A percentile compares a stretch with the other conserved stretches of the same genome.
These are phyloP conservation scores for Otolemur crassicaudatus DNA, from an alignment of 2,797 vertebrate genomes.

Conservation along the genomic window DNA sequence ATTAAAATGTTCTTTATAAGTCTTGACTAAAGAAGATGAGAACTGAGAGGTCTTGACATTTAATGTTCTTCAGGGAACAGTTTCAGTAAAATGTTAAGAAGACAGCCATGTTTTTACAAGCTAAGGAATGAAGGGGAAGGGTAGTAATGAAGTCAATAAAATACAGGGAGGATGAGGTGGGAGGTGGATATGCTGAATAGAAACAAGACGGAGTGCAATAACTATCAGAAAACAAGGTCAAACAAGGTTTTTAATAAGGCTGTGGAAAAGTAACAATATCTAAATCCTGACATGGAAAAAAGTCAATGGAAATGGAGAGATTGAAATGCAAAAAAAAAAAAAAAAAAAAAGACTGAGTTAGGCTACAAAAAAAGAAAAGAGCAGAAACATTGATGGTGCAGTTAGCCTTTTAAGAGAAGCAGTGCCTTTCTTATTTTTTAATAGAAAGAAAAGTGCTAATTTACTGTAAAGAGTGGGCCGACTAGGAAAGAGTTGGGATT, in stretches of 20 bases:
- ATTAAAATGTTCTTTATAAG: background rate
- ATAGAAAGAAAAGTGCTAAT: background rate
- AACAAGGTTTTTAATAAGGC: background rate
- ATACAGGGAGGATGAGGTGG: fast-evolving
- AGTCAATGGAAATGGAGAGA: background rate
- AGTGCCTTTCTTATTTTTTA: background rate
- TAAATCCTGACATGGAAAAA: background rate
- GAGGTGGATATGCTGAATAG: background rate
- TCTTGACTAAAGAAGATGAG: background rate
- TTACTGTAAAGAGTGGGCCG: background rate
- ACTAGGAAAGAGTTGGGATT: background rate
- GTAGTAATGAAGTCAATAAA: background rate
- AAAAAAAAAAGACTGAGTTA: background rate
- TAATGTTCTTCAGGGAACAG: background rate
- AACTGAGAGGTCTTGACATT: background rate
- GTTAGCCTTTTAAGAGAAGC: background rate
- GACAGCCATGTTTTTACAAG: background rate
- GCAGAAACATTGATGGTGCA: fast-evolving
- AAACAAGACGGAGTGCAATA: background rate
- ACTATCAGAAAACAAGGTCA: background rate
- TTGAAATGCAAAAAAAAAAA: background rate
- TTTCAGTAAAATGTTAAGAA: background rate
- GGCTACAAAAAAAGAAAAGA: background rate
- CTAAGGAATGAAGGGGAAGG: background rate
- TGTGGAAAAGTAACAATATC: background rate